These are phyloP conservation scores for Campoletis raptor DNA, from an alignment of 2,888 invertebrate genomes.

Conservation along the genomic window DNA sequence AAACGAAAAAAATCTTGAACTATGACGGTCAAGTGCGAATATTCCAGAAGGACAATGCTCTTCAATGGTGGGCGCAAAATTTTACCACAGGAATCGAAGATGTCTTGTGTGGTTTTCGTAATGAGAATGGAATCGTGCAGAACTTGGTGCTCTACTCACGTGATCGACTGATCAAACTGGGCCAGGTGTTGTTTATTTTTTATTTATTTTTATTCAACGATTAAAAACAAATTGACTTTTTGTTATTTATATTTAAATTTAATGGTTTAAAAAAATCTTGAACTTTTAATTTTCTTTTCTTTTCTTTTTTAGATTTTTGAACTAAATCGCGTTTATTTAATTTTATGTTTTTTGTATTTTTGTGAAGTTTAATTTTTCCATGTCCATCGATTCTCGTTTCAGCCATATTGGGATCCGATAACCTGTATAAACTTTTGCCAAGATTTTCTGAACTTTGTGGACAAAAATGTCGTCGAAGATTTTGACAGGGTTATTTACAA, in stretches of 20 bases:
- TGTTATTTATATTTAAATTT: too few relatives aligned
- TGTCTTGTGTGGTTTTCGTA: conserved; percentile 90
- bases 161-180: conserved; percentile 86
- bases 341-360: conserved; percentile 85
- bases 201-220: too few relatives aligned
- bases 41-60: conserved; percentile 86
- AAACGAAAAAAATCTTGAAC: conserved; percentile 86
- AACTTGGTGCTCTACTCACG: conserved; percentile 86
- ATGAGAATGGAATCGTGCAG: conserved; percentile 89
- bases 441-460: conserved; percentile 87
- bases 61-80: conserved; percentile 93
- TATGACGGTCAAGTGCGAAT: conserved; percentile 86
- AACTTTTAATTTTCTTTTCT: not conserved
- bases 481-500: conserved; percentile 74
- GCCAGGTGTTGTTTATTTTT: conserved; percentile 75
- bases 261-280: not conserved
- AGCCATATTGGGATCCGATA: conserved; percentile 86
- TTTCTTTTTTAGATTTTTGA: too few relatives aligned
- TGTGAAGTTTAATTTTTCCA: not conserved
- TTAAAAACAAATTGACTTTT: too few relatives aligned
- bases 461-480: conserved; percentile 80
- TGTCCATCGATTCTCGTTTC: conserved; percentile 2
- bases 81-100: conserved; percentile 89
- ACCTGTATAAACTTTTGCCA: conserved; percentile 90
- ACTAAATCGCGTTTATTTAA: too few relatives aligned